Percentiles rank a stretch among this genome's conserved stretches.
These are phyloP conservation scores for Lymantria monacha DNA, from an alignment of 2,888 invertebrate species.

Conservation along the genomic window DNA sequence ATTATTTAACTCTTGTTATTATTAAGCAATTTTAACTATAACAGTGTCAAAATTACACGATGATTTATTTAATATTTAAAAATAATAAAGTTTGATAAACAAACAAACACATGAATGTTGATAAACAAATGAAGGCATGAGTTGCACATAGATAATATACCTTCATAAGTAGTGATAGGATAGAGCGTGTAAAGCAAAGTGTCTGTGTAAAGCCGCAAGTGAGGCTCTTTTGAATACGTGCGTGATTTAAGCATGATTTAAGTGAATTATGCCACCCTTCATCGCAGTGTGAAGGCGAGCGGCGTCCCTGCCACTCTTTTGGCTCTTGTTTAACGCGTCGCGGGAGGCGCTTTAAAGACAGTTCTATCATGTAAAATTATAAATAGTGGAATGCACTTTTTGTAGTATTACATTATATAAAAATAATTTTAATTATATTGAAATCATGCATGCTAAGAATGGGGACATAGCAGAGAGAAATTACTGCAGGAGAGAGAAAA, in stretches of 20 bases:
- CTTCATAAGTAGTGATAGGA: neutral
- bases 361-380: constrained; percentile 38
- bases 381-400: constrained; percentile 47
- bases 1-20: too few species aligned
- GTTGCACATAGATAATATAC: neutral
- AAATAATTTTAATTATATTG: too few species aligned
- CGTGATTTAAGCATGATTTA: constrained; percentile 67
- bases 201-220: constrained; percentile 36
- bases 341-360: constrained; percentile 67
- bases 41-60: too few species aligned
- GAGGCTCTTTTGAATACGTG: constrained; percentile 53
- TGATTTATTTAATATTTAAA: too few species aligned
- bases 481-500: too few species aligned
- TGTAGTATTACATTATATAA: too few species aligned
- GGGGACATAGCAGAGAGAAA: too few species aligned
- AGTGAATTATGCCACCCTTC: constrained; percentile 71
- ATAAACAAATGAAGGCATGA: too few species aligned
- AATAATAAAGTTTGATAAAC: too few species aligned
- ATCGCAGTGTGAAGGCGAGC: constrained; percentile 25
- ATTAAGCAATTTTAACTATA: too few species aligned
- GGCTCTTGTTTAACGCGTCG: constrained; percentile 70
- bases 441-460: too few species aligned
- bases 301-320: constrained; percentile 44
- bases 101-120: too few species aligned
- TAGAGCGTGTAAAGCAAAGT: constrained; percentile 29